Evolutionary conservation across 2,888 invertebrate species (phyloP).

Genomic region (Clusia tigrina): DNA sequence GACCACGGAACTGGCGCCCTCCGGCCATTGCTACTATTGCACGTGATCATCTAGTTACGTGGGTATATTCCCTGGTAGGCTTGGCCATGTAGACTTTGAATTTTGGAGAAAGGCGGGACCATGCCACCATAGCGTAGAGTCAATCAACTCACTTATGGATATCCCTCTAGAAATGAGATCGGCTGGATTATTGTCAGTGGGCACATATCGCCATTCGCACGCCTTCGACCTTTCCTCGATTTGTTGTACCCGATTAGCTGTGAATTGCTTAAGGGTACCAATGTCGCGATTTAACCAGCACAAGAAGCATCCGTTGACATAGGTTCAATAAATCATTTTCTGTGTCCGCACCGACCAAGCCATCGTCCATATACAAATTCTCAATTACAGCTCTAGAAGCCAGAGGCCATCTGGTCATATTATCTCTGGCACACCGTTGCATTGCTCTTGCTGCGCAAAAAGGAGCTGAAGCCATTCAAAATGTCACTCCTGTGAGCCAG

Average conservation of each 20-base stretch:
- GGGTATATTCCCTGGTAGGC: neutral
- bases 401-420: no score
- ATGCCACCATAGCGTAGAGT: slow-evolving; percentile 10
- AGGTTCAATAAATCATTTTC: no score
- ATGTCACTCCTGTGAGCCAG: no score
- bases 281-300: slow-evolving; percentile 19
- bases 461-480: no score
- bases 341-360: no score
- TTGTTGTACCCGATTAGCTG: slow-evolving; percentile 6
- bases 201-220: slow-evolving; percentile 2
- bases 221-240: neutral
- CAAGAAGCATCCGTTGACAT: no score
- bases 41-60: neutral
- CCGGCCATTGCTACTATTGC: neutral
- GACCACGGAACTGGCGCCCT: neutral
- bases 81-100: neutral
- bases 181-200: slow-evolving; percentile 7
- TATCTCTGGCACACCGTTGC: no score
- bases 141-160: neutral
- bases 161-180: slow-evolving; percentile 7
- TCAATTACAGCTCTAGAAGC: no score
- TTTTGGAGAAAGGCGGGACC: slow-evolving; percentile 11
- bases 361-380: no score
- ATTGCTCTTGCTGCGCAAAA: no score
- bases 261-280: slow-evolving; percentile 7